phyloP scores from a whole-genome alignment of 2,888 invertebrate species.

The Heterodera filipjevi region DNA sequence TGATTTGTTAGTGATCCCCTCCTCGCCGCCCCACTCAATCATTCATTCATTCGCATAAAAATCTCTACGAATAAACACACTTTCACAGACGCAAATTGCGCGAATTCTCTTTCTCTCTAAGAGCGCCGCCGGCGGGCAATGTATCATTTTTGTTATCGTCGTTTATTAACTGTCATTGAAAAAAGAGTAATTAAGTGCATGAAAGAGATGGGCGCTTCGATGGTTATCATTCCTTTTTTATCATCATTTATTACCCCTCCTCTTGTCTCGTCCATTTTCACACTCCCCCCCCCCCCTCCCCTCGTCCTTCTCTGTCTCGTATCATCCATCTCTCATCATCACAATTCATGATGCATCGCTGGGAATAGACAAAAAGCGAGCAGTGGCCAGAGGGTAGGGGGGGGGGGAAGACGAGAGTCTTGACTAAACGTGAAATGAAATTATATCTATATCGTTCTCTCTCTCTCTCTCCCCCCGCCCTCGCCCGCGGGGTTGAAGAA shows the following conservation, averaged over 20 bases:
- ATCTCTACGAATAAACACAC: background rate
- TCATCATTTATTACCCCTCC: background rate
- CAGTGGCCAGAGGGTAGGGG: background rate
- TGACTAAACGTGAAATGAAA: background rate
- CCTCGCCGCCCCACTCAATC: background rate
- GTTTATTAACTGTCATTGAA: too few relatives aligned
- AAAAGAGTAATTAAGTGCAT: background rate
- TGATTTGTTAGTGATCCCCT: background rate
- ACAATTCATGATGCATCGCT: background rate
- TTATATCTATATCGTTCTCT: background rate
- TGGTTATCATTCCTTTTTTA: background rate
- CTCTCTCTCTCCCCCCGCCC: background rate
- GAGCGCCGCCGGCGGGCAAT: too few relatives aligned
- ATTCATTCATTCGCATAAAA: background rate
- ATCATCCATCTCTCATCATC: background rate
- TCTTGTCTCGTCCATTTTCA: too few relatives aligned
- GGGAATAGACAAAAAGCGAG: background rate
- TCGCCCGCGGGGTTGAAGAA: background rate
- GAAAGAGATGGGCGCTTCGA: background rate
- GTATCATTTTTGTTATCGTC: too few relatives aligned
- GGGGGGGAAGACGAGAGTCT: slow-evolving; percentile 1
- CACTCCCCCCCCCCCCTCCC: background rate
- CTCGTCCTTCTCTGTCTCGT: background rate
- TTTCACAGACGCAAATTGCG: too few relatives aligned
- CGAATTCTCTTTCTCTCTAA: too few relatives aligned